phyloP scores from a whole-genome alignment of 2,888 invertebrate species.

The Acanthosepion esculentum region DNA sequence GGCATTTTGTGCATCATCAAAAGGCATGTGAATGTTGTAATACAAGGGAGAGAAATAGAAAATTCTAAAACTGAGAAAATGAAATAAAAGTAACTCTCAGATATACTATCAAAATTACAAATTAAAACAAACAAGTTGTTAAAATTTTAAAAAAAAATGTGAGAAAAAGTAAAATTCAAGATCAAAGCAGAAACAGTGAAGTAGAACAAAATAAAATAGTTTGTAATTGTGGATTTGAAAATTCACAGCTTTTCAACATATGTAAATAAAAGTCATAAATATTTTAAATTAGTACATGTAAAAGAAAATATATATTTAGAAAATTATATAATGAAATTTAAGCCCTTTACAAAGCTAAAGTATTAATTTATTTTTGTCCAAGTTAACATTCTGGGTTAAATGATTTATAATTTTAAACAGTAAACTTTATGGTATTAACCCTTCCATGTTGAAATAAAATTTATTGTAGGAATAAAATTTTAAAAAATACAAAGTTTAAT shows the following conservation, averaged over 20 bases:
- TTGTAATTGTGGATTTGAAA: too few relatives aligned
- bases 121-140: too few relatives aligned
- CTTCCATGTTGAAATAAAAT: not conserved
- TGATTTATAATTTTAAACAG: not conserved
- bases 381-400: not conserved
- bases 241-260: too few relatives aligned
- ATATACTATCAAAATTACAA: too few relatives aligned
- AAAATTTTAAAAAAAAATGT: too few relatives aligned
- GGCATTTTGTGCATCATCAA: not conserved
- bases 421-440: not conserved
- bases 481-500: not conserved
- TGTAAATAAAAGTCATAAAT: too few relatives aligned
- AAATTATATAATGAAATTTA: not conserved
- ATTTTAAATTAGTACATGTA: not conserved
- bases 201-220: too few relatives aligned
- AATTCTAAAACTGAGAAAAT: not conserved
- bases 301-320: not conserved
- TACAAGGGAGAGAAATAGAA: conserved; percentile 1
- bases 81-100: not conserved
- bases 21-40: not conserved
- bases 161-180: too few relatives aligned
- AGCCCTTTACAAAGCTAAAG: not conserved
- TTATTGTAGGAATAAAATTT: not conserved
- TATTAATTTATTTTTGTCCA: not conserved
- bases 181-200: too few relatives aligned